Evolutionary conservation across 2,888 invertebrate genomes (phyloP), one percentile per base, ranked within the genome.

Genomic region (Byasa hedistus): DNA sequence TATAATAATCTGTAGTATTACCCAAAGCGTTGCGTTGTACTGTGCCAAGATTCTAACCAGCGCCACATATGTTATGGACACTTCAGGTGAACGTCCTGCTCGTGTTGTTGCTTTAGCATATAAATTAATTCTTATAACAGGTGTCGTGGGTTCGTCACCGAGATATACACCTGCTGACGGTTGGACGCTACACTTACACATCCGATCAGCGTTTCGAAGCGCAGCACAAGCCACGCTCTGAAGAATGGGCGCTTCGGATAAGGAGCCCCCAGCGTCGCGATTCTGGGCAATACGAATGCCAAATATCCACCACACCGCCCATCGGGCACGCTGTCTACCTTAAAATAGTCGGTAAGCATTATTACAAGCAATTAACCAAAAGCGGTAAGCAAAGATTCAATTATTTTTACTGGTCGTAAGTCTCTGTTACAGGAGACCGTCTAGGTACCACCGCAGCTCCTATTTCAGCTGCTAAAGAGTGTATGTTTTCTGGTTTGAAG

Each of bases 141-240:
- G 97, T 98, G 74, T 97, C 97, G 73, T 98, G 97, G 97, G 96
- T 98, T 63, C 94, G 97, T 64, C 97, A 97, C 87, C 94, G 97
- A 70, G 97, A 98, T 88, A 96, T 97, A 76, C 98, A 98, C 87
- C 90, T 98, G 79, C 93, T 98, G 76, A 97, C 97, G 3, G 96
- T 97, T 73, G 97, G 97, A 24, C 94, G 96, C 54, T 97, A 97
- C 88, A 97, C 97, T 62, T 98, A 97, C 84, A 97, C 97, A 5
- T 92, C 91, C 1, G 96, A 96, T 84, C 96, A 96, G 86, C 93
- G 96, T 70, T 96, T 96, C 84, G 96, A 96, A 81, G 96, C 96
- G 59, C 93, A 95, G 71, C 96, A 97, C 87, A 95, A 95, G 68
- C 96, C 96, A 1, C 96, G 96, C 80, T 95, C 96, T 64, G 97